These are phyloP conservation scores for Choloepus hoffmanni DNA, from an alignment of 2,113 vertebrate genomes.

Conservation along the genomic window DNA sequence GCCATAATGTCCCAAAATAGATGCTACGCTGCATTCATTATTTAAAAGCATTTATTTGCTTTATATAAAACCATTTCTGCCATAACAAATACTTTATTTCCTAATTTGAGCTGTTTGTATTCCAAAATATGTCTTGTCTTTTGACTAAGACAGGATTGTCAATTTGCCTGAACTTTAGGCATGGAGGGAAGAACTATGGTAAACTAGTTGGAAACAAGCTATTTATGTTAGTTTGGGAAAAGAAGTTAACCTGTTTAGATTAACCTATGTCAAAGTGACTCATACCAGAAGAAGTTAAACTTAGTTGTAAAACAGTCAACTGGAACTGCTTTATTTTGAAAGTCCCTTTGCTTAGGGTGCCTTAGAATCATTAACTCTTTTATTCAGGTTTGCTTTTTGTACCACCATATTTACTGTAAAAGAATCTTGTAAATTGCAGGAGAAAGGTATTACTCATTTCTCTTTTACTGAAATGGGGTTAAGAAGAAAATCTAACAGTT, in stretches of 20 bases:
- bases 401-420: slow-evolving; percentile 8
- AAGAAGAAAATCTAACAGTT: slow-evolving; percentile 15
- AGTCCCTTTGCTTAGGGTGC: slow-evolving; percentile 61
- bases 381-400: slow-evolving; percentile 45
- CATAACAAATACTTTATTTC: slow-evolving; percentile 57
- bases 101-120: slow-evolving; percentile 65
- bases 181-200: slow-evolving; percentile 42
- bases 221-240: background rate
- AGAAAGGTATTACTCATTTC: slow-evolving; percentile 1
- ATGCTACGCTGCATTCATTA: slow-evolving; percentile 56
- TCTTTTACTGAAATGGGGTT: slow-evolving; percentile 26
- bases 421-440: slow-evolving; percentile 8
- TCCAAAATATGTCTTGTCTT: slow-evolving; percentile 52
- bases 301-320: slow-evolving; percentile 18
- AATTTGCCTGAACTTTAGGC: background rate
- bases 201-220: slow-evolving; percentile 29
- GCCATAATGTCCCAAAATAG: slow-evolving; percentile 86
- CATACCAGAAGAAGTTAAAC: slow-evolving; percentile 25
- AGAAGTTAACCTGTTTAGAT: background rate
- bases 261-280: slow-evolving; percentile 14
- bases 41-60: slow-evolving; percentile 68
- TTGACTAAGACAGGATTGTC: too few relatives aligned
- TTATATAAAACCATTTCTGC: slow-evolving; percentile 60
- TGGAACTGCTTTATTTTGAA: slow-evolving; percentile 46
- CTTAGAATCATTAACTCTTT: slow-evolving; percentile 73